Base-by-base conservation (phyloP, 2,797 vertebrate species). In the Adelosebastes latens region DNA sequence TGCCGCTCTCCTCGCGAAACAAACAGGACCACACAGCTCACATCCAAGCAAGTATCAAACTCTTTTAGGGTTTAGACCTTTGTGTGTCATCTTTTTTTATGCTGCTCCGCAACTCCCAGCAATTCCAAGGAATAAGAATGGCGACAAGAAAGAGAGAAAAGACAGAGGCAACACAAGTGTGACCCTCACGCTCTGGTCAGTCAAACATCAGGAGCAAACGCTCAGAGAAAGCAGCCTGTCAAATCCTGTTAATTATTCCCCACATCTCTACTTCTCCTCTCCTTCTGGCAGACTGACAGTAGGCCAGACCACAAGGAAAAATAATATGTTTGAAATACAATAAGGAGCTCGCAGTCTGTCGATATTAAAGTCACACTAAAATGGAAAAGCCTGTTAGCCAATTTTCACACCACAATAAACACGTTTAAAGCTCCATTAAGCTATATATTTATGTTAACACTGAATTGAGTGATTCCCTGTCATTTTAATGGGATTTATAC, bases 241-340 rank as follows among this genome's bases (percentile, higher is more conserved):
- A 79, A 62, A 83, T 65, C 77, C 52, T 80, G 62, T 89, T 93
- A 90, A 92, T 91, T 89, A 90, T 87, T 86, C 73, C 56, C 70
- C n/a, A 70, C 73, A 84, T 80, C 75, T 83, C 70, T 56, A 32
- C 77, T 78, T 61, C 77, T 75, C 8, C 31, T 69, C 32, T 49
- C 29, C 49, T 18, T 63, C 66, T 89, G 80, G 81, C 81, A 78
- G 77, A 16, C 14, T 67, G 80, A 80, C 77, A 72, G 73, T 14
- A 62, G 60, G 24, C 65, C 55, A 70, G n/a, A 59, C 56, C 22
- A 70, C 20, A 27, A 68, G 22, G 58, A 29, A 18, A 55, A 36
- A 27, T 22, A 67, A 52, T 52, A n/a, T 69, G 34, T 14, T 49
- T 32, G 61, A 79, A 87, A 80, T 70, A 75, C 63, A 84, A 68